These are phyloP conservation scores for Hybognathus amarus DNA, from an alignment of 2,797 vertebrate species.

Conservation along the genomic window DNA sequence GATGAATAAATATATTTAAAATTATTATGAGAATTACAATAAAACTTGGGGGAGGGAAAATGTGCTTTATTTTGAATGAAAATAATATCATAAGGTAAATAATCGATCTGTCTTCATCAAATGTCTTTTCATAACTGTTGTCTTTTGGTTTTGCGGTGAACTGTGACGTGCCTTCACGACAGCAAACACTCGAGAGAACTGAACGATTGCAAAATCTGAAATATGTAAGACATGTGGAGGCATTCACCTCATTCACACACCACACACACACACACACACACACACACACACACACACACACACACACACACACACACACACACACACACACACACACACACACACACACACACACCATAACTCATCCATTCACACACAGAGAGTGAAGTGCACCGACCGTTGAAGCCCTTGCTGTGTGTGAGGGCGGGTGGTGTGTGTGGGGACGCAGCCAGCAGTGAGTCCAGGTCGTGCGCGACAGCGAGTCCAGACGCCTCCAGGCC, in stretches of 20 bases:
- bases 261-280: slow-evolving; percentile 11
- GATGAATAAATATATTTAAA: background rate
- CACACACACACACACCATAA: background rate
- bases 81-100: background rate
- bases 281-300: background rate
- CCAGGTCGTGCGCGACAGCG: slow-evolving; percentile 70
- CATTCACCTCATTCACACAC: background rate
- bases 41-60: background rate
- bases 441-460: slow-evolving; percentile 69
- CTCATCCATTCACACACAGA: slow-evolving; percentile 2
- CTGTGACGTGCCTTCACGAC: background rate
- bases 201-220: background rate
- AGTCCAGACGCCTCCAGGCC: slow-evolving; percentile 41
- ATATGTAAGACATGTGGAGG: background rate
- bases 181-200: background rate
- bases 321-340: background rate
- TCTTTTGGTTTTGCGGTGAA: background rate
- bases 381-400: slow-evolving; percentile 69
- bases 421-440: slow-evolving; percentile 62
- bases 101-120: background rate
- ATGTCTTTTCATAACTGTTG: background rate
- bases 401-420: slow-evolving; percentile 76
- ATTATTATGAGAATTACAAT: background rate
- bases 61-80: background rate
- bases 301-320: background rate